Percentiles rank a stretch among this genome's conserved stretches.
Conservation (phyloP, 2,797 vertebrate genomes). For the Neostethus bicornis region DNA sequence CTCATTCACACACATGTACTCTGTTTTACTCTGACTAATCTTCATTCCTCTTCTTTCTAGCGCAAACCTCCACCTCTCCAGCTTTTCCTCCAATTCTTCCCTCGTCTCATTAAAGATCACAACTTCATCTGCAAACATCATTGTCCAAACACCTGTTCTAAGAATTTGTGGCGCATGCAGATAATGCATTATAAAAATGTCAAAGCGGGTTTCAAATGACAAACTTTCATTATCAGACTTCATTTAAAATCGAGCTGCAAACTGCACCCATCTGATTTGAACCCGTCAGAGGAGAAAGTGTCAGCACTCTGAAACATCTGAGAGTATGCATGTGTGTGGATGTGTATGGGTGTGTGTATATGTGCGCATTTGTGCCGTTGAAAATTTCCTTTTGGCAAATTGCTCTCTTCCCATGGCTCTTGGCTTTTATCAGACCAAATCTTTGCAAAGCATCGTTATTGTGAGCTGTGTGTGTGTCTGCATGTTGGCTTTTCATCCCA, state of each 20-base stretch:
- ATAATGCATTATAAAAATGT: not conserved
- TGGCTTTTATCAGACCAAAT: conserved; percentile 42
- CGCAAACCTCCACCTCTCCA: too few relatives aligned
- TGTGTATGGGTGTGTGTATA: not conserved
- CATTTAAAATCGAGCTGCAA: not conserved
- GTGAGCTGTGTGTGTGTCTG: conserved; percentile 23
- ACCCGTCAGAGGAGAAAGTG: not conserved
- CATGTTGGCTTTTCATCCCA: conserved; percentile 20
- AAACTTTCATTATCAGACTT: not conserved
- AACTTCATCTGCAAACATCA: too few relatives aligned
- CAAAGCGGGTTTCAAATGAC: not conserved
- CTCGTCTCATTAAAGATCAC: too few relatives aligned
- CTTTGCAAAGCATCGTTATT: conserved; percentile 47
- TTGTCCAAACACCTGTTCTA: too few relatives aligned
- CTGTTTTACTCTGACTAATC: too few relatives aligned
- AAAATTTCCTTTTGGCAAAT: conserved; percentile 48
- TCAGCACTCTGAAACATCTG: not conserved
- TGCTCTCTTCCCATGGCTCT: conserved; percentile 57
- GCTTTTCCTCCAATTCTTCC: too few relatives aligned
- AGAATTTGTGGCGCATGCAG: too few relatives aligned
- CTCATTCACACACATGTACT: too few relatives aligned
- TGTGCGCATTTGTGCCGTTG: conserved; percentile 28
- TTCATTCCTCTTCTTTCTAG: too few relatives aligned
- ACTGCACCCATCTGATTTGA: not conserved
- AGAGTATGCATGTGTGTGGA: too few relatives aligned